Evolutionary conservation across 2,113 vertebrate genomes (phyloP).

Genomic region (Bubo bubo): DNA sequence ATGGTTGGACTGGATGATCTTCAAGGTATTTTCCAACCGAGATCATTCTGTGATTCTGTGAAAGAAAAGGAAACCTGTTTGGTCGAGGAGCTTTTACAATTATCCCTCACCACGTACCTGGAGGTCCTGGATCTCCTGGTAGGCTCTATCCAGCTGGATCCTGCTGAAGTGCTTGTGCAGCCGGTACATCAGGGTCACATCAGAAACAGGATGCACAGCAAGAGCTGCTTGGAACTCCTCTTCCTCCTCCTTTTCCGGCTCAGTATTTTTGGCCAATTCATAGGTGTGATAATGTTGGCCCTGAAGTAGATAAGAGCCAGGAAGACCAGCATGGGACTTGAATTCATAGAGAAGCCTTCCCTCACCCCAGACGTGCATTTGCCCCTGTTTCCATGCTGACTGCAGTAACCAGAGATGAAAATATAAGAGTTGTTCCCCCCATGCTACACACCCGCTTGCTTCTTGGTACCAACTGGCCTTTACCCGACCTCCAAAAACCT

Average conservation of each 20-base stretch:
- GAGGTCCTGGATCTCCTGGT: conserved; percentile 90
- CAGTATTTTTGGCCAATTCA: conserved; percentile 89
- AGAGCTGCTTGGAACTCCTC: conserved; percentile 85
- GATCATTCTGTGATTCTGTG: too few species aligned
- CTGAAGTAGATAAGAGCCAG: conserved; percentile 63
- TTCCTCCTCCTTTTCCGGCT: conserved; percentile 88
- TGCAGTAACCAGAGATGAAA: not conserved
- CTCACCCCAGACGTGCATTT: not conserved
- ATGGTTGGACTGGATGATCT: too few species aligned
- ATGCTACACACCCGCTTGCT: not conserved
- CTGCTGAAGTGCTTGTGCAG: conserved; percentile 92
- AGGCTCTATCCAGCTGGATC: conserved; percentile 87
- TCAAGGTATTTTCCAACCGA: too few species aligned
- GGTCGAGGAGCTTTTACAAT: not conserved
- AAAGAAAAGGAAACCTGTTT: not conserved
- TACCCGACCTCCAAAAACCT: not conserved
- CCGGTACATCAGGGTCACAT: conserved; percentile 90
- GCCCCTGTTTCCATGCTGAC: not conserved
- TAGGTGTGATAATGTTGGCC: conserved; percentile 89
- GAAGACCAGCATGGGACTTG: not conserved
- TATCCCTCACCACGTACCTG: conserved; percentile 78
- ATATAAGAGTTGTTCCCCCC: accelerated
- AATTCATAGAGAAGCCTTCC: not conserved
- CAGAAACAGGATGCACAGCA: conserved; percentile 88
- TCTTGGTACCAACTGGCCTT: not conserved